Conservation (phyloP, 2,113 vertebrate species). For the Nymphicus hollandicus region DNA sequence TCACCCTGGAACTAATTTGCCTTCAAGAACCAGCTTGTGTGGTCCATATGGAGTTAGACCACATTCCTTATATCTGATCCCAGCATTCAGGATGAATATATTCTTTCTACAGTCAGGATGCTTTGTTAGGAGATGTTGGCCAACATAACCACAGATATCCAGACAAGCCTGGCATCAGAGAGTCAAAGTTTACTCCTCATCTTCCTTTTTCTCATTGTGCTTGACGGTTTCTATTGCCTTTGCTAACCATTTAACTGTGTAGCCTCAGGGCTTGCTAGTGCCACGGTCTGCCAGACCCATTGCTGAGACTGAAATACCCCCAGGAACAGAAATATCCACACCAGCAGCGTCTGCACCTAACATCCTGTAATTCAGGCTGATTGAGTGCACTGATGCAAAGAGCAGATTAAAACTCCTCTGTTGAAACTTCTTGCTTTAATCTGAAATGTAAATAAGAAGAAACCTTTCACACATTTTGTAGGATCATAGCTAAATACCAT, state of each 20-base stretch:
- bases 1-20: not conserved
- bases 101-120: not conserved
- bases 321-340: not conserved
- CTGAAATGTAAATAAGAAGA: slow-evolving; percentile 34
- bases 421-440: slow-evolving; percentile 18
- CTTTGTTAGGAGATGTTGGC: not conserved
- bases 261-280: not conserved
- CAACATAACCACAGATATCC: not conserved
- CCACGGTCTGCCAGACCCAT: rapidly evolving
- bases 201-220: not conserved
- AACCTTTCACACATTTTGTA: slow-evolving; percentile 25
- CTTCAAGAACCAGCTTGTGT: not conserved
- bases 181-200: not conserved
- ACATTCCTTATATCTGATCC: not conserved
- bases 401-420: slow-evolving; percentile 20
- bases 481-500: slow-evolving; percentile 18
- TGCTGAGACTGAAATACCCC: not conserved
- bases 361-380: not conserved
- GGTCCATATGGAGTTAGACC: not conserved
- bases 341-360: too few relatives aligned
- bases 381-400: not conserved
- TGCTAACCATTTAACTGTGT: not conserved
- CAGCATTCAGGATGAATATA: not conserved
- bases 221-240: not conserved
- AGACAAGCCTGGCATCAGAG: not conserved